phyloP scores from a whole-genome alignment of 1,140 invertebrate genomes.

The Anastrepha obliqua region DNA sequence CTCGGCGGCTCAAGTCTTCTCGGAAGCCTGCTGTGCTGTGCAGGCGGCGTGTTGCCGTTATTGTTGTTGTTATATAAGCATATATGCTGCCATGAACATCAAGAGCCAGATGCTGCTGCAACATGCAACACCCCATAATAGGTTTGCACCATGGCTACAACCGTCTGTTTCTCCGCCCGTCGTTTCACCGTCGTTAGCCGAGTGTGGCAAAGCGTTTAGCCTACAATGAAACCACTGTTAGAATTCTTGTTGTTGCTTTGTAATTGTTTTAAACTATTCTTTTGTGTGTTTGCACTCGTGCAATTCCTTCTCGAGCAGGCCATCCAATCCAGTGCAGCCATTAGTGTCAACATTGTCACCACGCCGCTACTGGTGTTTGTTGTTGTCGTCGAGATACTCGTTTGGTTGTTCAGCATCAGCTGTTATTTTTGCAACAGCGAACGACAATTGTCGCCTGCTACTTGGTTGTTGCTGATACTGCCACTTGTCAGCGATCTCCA shows the following conservation, averaged over 20 bases:
- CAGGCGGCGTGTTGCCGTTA: not conserved
- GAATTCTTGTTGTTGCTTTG: not conserved
- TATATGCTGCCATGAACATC: not conserved
- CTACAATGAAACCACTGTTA: not conserved
- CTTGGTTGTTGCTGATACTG: not conserved
- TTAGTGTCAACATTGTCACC: constrained; percentile 46
- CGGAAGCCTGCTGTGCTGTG: constrained; percentile 4
- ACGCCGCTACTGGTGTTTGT: constrained; percentile 29
- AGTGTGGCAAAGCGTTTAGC: not conserved
- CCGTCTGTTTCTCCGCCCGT: no score
- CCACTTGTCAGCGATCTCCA: constrained; percentile 26
- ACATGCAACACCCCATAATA: not conserved
- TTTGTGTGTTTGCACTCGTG: not conserved
- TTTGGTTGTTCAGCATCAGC: not conserved
- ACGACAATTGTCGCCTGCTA: not conserved
- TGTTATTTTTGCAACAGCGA: not conserved
- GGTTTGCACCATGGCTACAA: not conserved
- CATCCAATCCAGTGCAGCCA: not conserved
- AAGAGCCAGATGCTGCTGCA: constrained; percentile 43
- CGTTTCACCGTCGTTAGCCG: no score
- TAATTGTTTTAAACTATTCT: constrained; percentile 40
- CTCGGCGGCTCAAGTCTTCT: not conserved
- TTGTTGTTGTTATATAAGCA: not conserved
- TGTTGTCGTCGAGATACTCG: no score
- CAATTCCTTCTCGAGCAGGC: not conserved